Evolutionary conservation across 2,113 vertebrate species (phyloP), one percentile per base, ranked within the genome.

Genomic region (Lagopus muta): DNA sequence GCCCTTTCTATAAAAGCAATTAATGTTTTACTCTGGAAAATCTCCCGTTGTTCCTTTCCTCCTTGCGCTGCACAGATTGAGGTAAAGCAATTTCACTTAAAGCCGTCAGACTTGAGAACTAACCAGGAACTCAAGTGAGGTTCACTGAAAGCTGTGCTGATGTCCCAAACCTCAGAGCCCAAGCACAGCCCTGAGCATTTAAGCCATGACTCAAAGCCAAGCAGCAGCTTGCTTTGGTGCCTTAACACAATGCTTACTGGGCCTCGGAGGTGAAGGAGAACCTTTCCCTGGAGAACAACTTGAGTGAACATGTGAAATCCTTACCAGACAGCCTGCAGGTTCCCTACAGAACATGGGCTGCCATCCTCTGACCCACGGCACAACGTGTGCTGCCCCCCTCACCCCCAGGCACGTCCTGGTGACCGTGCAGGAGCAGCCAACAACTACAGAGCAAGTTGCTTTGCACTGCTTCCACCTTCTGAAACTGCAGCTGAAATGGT

Each of bases 391-490:
- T 54, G 52, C 52, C 54, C 54, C 17, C 27, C 54, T 32, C 54
- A 32, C 10, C 7, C 24, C 47, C 42, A n/a, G 24, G 14, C 64
- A 1, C 38, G 4, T 32, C 34, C 60, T 10, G 6, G 14, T 6
- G 1, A 1, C 70, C 38, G 2, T 0, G 0, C 0, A 4, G 30
- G 24, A 36, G 47, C 0, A 65, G n/a, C 43, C 11, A 25, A 36
- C 45, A 86, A 28, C 55, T 13, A n/a, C 83, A 21, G 30, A 30
- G 47, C 10, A 13, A 76, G 40, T 14, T 8, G 4, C 30, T 70
- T 4, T 4, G 7, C 66, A 12, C 12, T 3, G 0, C 73, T 84
- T 55, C 65, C 27, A 32, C 73, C 86, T 42, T 47, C 70, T 32
- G 43, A 61, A 93, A 25, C 0, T 4, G 28, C 69, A 42, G 8